phyloP scores from a whole-genome alignment of 2,888 invertebrate species.

The Altica lythri region DNA sequence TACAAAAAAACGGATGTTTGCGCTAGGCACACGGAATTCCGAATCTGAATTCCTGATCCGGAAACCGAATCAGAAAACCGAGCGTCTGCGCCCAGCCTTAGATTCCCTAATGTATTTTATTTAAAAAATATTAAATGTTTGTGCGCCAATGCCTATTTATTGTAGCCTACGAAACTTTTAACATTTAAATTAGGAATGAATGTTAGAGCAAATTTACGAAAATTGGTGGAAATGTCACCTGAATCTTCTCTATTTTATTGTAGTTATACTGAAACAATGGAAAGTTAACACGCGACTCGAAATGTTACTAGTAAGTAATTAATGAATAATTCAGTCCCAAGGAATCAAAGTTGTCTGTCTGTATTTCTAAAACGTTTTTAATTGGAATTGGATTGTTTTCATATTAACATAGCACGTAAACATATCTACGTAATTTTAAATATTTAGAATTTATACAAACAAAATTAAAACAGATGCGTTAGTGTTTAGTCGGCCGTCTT shows the following conservation, averaged over 20 bases:
- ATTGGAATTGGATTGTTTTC: background rate
- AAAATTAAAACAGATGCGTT: no score
- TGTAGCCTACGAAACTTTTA: constrained; percentile 8
- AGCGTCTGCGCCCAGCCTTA: no score
- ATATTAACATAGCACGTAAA: background rate
- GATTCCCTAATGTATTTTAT: no score
- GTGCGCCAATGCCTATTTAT: constrained; percentile 13
- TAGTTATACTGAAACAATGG: constrained; percentile 13
- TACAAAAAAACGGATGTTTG: no score
- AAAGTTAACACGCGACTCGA: constrained; percentile 21
- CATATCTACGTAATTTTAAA: no score
- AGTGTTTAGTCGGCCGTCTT: background rate
- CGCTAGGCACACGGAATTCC: no score
- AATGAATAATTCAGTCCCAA: constrained; percentile 2
- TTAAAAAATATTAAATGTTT: no score
- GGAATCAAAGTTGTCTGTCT: background rate
- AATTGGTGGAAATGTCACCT: constrained; percentile 24
- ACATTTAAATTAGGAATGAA: constrained; percentile 22
- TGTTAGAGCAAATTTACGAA: constrained; percentile 14
- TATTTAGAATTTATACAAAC: no score
- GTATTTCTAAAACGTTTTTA: background rate
- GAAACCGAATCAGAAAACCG: no score
- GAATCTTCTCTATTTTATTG: constrained; percentile 9
- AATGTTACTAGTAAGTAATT: constrained; percentile 11
- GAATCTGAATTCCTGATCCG: no score